These are phyloP conservation scores for Cryptocheilus praepositus DNA, from an alignment of 2,888 invertebrate genomes.

Conservation along the genomic window DNA sequence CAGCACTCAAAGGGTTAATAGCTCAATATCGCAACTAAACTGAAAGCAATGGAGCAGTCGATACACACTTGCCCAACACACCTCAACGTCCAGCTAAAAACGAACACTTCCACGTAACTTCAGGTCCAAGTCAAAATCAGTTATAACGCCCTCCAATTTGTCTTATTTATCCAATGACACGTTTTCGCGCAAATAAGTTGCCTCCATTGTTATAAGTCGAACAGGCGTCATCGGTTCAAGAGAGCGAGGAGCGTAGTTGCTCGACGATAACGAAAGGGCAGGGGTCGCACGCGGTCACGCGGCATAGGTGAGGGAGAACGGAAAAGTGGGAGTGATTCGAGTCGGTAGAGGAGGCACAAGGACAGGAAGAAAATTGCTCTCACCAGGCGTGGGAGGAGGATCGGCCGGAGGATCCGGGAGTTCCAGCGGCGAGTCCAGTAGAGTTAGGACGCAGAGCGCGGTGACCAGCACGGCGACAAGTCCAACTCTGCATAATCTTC, in stretches of 20 bases:
- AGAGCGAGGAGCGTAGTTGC: constrained; percentile 34
- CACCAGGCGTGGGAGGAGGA: constrained; percentile 68
- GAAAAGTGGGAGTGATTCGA: constrained; percentile 16
- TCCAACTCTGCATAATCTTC: constrained; percentile 69
- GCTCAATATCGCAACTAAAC: too few relatives aligned
- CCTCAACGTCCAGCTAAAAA: too few relatives aligned
- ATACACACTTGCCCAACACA: too few relatives aligned
- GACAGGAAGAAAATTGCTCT: constrained; percentile 1
- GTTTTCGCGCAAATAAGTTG: constrained; percentile 14
- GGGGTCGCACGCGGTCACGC: constrained; percentile 41
- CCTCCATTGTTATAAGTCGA: constrained; percentile 44
- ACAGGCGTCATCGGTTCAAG: constrained; percentile 32
- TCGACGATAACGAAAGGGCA: constrained; percentile 56
- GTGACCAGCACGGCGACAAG: constrained; percentile 68
- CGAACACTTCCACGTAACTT: too few relatives aligned
- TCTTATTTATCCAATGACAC: constrained; percentile 19
- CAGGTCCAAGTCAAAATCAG: constrained; percentile 2
- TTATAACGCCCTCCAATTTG: not conserved
- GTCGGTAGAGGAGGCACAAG: not conserved
- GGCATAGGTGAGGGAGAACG: constrained; percentile 42
- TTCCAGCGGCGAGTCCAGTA: constrained; percentile 68
- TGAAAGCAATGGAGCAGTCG: too few relatives aligned
- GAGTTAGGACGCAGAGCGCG: constrained; percentile 68
- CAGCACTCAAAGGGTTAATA: too few relatives aligned
- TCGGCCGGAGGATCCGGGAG: constrained; percentile 68